phyloP scores from a whole-genome alignment of 2,888 invertebrate species.

The Pseudococcus longispinus region DNA sequence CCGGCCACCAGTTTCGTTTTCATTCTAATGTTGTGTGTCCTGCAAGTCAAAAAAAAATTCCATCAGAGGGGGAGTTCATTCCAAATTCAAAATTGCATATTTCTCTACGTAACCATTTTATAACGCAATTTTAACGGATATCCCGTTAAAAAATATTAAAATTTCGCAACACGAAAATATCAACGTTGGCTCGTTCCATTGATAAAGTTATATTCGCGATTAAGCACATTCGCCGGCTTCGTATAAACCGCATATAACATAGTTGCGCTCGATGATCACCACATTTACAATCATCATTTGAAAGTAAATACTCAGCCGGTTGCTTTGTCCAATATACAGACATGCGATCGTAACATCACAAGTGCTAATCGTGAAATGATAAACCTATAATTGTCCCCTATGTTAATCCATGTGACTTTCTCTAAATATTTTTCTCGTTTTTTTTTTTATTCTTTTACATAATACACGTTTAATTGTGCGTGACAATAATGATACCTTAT shows the following conservation, averaged over 20 bases:
- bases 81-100: too few relatives aligned
- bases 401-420: conserved; percentile 27
- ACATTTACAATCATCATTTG: conserved; percentile 2
- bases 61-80: not conserved
- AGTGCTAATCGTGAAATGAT: not conserved
- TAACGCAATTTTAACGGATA: not conserved
- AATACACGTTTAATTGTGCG: conserved; percentile 47
- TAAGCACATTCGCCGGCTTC: not conserved
- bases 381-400: conserved; percentile 23
- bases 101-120: too few relatives aligned
- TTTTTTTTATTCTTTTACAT: conserved; percentile 44
- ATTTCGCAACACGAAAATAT: not conserved
- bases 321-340: not conserved
- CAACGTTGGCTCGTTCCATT: not conserved
- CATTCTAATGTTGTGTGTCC: conserved; percentile 34
- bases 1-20: conserved; percentile 50
- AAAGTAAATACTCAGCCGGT: not conserved
- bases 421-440: conserved; percentile 2
- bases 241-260: not conserved
- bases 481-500: conserved; percentile 42
- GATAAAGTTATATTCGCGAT: not conserved
- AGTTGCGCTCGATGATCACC: not conserved
- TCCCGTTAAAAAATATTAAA: not conserved
- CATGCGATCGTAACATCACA: not conserved
- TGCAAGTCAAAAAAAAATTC: not conserved